Evolutionary conservation across 2,113 vertebrate species (phyloP).

Genomic region (Zootoca vivipara): DNA sequence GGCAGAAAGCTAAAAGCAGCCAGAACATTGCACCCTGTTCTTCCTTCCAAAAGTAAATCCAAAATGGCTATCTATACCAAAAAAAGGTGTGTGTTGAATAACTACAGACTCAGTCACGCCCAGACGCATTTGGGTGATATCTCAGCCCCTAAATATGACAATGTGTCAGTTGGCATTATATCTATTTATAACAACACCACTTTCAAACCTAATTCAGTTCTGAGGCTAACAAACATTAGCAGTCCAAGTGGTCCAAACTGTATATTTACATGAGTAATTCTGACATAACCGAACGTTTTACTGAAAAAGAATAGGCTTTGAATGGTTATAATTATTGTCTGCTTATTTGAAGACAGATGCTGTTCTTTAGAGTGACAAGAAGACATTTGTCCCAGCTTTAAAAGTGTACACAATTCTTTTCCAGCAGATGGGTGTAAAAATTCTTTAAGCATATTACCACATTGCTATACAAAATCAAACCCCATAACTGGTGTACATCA

Average conservation of each 20-base stretch:
- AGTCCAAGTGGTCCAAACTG: background rate
- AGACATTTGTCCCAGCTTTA: background rate
- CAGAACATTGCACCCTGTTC: background rate
- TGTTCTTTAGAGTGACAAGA: background rate
- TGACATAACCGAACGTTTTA: background rate
- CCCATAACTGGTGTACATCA: constrained; percentile 16
- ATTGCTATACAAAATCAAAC: constrained; percentile 21
- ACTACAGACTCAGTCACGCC: too few species aligned
- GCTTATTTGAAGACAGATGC: background rate
- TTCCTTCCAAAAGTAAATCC: background rate
- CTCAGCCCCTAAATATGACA: background rate
- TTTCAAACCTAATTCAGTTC: background rate
- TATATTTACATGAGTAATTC: background rate
- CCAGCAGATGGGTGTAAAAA: constrained; percentile 14
- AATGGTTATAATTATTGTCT: background rate
- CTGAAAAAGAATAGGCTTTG: background rate
- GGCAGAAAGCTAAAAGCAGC: background rate
- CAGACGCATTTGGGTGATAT: background rate
- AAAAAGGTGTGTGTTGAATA: background rate
- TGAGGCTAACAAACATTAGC: background rate
- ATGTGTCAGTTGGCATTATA: background rate
- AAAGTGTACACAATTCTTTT: constrained; percentile 20
- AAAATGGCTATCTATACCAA: background rate
- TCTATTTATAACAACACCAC: background rate
- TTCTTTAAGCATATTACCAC: background rate